Evolutionary conservation across 2,113 vertebrate species (phyloP).

Genomic region (Leucoraja erinaceus): DNA sequence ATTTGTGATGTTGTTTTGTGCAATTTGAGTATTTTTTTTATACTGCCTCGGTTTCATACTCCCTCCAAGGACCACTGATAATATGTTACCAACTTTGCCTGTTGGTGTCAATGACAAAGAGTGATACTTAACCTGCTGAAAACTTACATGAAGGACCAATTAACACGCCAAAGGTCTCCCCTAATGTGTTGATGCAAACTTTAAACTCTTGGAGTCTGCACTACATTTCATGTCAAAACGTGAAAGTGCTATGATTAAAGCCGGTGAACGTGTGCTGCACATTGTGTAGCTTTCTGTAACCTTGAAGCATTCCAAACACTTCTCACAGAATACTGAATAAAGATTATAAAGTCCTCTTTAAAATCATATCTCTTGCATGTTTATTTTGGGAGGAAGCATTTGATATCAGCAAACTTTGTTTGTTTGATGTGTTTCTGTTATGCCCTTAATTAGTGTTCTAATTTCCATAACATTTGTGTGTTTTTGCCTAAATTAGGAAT

Average conservation of each 20-base stretch:
- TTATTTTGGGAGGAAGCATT: background rate
- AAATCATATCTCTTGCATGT: background rate
- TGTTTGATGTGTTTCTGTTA: background rate
- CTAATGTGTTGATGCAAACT: background rate
- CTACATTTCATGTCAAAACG: background rate
- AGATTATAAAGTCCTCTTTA: conserved; percentile 7
- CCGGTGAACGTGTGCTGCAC: background rate
- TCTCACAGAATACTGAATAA: conserved; percentile 32
- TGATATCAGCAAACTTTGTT: background rate
- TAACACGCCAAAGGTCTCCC: background rate
- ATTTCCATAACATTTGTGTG: background rate
- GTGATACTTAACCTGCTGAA: background rate
- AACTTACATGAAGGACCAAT: no score
- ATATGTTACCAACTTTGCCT: background rate
- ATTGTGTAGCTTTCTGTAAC: conserved; percentile 21
- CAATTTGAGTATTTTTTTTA: background rate
- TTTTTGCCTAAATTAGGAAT: background rate
- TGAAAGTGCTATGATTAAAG: background rate
- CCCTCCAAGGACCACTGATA: background rate
- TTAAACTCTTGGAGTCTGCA: background rate
- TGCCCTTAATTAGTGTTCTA: background rate
- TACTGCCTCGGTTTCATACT: background rate
- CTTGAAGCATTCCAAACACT: conserved; percentile 6
- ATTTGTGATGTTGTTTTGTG: background rate
- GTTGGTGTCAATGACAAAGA: background rate